Conservation (phyloP, 2,888 invertebrate species). For the Conchocele bisecta region DNA sequence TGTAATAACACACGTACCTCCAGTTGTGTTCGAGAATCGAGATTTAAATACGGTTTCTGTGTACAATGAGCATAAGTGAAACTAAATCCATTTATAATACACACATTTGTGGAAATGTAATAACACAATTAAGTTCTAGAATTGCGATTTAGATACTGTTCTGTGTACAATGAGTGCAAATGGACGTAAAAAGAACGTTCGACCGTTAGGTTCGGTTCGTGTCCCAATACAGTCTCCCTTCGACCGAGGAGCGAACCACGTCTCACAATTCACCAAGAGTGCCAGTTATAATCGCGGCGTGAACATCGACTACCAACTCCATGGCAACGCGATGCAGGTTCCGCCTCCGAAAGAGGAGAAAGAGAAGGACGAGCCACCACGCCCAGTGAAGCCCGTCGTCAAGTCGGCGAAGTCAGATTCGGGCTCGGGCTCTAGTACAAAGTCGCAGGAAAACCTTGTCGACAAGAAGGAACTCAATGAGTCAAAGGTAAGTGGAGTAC, state of each 20-base stretch:
- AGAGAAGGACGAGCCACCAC: constrained; percentile 49
- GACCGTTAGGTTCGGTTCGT: constrained; percentile 53
- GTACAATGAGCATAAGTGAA: no score
- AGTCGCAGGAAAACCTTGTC: constrained; percentile 62
- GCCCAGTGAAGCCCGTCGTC: constrained; percentile 41
- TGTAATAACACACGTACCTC: no score
- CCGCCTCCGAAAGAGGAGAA: constrained; percentile 63
- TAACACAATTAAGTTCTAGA: no score
- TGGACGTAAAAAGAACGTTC: constrained; percentile 38
- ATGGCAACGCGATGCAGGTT: constrained; percentile 58
- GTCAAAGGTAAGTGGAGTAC: constrained; percentile 67
- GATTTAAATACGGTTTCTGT: no score
- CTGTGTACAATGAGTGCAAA: constrained; percentile 51
- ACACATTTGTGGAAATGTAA: no score
- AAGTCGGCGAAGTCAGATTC: constrained; percentile 66
- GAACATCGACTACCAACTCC: constrained; percentile 37
- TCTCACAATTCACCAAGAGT: constrained; percentile 19
- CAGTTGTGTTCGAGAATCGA: no score
- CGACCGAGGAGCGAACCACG: constrained; percentile 41
- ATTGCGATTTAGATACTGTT: no score
- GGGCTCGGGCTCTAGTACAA: constrained; percentile 59
- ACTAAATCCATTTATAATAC: no score
- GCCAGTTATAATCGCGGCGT: constrained; percentile 10
- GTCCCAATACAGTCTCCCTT: constrained; percentile 45
- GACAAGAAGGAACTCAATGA: constrained; percentile 71